Evolutionary conservation across 2,113 vertebrate genomes (phyloP), one percentile per base, ranked within the genome.

Genomic region (Recurvirostra avosetta): DNA sequence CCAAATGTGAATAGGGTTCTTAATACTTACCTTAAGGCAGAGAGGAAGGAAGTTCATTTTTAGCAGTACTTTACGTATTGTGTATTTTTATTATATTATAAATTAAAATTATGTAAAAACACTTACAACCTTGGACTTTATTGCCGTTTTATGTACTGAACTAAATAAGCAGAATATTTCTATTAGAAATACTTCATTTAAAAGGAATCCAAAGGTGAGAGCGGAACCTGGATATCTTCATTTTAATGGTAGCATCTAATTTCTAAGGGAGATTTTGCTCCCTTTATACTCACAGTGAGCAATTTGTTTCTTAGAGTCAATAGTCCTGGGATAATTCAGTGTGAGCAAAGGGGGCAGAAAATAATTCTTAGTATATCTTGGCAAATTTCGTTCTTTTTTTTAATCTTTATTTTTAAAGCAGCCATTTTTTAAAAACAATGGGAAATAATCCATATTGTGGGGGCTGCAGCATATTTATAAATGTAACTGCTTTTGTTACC

Each of bases 401-500:
- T 94, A 72, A 88, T 96, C 65, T 71, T 92, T 93, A 97, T 95
- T 97, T 97, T 95, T 95, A 88, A 97, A 93, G 81, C 92, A 96
- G 50, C 11, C 62, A 80, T 95, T 77, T 47, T 90, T 61, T 72
- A 89, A 94, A 94, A 96, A 94, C 77, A 95, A 97, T 80, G 90
- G 78, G 93, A 96, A 93, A 97, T 95, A 97, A 92, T 96, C 96
- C 96, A 97, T 90, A 79, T 93, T 87, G 83, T 97, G 94, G 95
- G 65, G 94, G 96, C 62, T 74, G 89, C 90, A 89, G 83, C 68
- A 76, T 97, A 96, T 97, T 98, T 97, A 98, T 97, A 98, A 96
- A 92, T 88, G 68, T 93, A 96, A 74, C 95, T 97, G 67, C 91
- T 88, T 97, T 97, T 98, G 96, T 98, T 98, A 98, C 97, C 92